Evolutionary conservation across 2,888 invertebrate genomes (phyloP).

Genomic region (Ormyrus rosae): DNA sequence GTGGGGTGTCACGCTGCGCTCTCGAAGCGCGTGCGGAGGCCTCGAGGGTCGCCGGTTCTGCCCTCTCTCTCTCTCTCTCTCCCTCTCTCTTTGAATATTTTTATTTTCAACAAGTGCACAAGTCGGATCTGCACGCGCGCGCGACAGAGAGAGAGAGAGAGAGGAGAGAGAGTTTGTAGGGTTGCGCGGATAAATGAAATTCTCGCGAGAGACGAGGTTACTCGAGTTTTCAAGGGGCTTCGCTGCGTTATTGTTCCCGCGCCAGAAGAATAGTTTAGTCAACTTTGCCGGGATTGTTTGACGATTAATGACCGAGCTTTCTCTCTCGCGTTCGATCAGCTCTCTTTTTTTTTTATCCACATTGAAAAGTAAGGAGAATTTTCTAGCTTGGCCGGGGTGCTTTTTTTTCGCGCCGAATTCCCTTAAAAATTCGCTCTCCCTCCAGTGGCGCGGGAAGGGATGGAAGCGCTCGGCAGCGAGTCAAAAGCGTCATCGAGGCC

Average conservation of each 20-base stretch:
- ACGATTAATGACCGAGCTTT: too few relatives aligned
- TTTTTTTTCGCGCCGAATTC: not conserved
- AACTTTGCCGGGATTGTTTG: too few relatives aligned
- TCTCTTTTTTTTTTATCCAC: too few relatives aligned
- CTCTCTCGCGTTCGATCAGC: too few relatives aligned
- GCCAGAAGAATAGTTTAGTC: too few relatives aligned
- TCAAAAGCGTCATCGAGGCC: slow-evolving; percentile 45
- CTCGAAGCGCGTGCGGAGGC: slow-evolving; percentile 5
- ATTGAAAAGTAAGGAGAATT: slow-evolving; percentile 6
- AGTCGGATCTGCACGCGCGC: not conserved
- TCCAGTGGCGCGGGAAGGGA: slow-evolving; percentile 25
- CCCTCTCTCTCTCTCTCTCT: not conserved
- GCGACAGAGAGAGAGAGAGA: not conserved
- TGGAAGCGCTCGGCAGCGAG: slow-evolving; percentile 38
- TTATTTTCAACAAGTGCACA: slow-evolving; percentile 45
- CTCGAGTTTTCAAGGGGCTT: not conserved
- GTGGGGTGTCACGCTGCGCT: slow-evolving; percentile 3
- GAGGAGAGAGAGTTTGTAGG: not conserved
- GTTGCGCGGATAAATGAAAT: slow-evolving; percentile 29
- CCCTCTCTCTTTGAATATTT: slow-evolving; percentile 16
- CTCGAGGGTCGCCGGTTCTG: not conserved
- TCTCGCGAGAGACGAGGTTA: slow-evolving; percentile 2
- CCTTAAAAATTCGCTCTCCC: slow-evolving; percentile 16
- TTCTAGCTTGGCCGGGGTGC: not conserved
- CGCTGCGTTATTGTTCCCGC: too few relatives aligned